Evolutionary conservation across 2,113 vertebrate species (phyloP), one percentile per base, ranked within the genome.

Genomic region (Microtus oregoni): DNA sequence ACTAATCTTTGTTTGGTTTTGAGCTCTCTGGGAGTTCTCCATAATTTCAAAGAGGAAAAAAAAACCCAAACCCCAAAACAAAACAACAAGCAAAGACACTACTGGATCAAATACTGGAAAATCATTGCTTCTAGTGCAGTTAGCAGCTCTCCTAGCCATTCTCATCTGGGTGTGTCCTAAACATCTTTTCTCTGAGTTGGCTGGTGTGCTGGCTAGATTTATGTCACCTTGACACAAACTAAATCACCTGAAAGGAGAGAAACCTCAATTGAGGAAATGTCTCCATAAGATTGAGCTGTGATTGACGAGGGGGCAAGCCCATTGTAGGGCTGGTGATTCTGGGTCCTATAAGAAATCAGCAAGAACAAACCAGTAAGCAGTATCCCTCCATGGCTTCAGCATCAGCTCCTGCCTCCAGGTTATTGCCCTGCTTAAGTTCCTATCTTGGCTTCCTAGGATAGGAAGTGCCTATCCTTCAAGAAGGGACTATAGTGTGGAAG

Each of bases 1-100:
- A 63, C 35, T 94, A 81, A 86, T 78, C 41, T 86, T 65, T 93
- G 15, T 89, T 76, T 73, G 20, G 32, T 86, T 95, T 67, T 67
- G 83, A 89, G 44, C 5, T 89, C 52, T 92, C 72, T 73, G 70
- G 63, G 83, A 41, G 65, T 78, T 44, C 35, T 77, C 55, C 28
- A 28, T 91, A 61, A 94, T 78, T 95, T 47, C 22, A 73, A 67
- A 72, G 68, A 72, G 22, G 35, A 13, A 26, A 76, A 79, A 89
- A 26, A 76, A 47, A 7, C 55, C 19, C 22, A 28, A 44, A 41
- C 15, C 8, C 19, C n/a, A 1, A 72, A 72, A 3, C 41, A 26
- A 41, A 75, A 58, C 50, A 47, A 72, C 32, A 70, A n/a, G 38
- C 41, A 12, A 72, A 72, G 7, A 20, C 12, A 76, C 55, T 22